These are phyloP conservation scores for Globodera rostochiensis DNA, from an alignment of 1,140 invertebrate species.

Conservation along the genomic window DNA sequence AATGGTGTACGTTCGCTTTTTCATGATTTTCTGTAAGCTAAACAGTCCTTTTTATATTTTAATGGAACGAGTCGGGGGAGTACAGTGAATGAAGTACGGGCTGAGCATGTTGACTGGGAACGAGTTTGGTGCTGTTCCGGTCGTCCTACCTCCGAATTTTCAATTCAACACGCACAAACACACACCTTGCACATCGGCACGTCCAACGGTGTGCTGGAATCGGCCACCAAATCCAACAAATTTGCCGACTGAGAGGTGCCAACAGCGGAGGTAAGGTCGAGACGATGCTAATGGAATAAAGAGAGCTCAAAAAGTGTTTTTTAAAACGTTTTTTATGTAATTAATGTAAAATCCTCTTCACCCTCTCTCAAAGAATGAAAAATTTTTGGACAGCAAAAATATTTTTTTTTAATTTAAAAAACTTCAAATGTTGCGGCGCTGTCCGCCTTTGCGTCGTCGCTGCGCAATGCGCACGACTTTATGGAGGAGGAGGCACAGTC, in stretches of 20 bases:
- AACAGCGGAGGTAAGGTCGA: neutral
- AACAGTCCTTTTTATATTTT: slow-evolving; percentile 2
- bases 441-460: neutral
- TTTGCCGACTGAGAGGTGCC: slow-evolving; percentile 26
- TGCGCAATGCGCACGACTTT: neutral
- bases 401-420: neutral
- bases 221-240: slow-evolving; percentile 59
- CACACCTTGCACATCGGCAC: slow-evolving; percentile 57
- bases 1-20: too few relatives aligned
- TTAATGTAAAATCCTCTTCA: neutral
- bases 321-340: neutral
- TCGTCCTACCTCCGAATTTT: neutral
- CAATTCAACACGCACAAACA: slow-evolving; percentile 5
- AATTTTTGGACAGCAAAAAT: neutral
- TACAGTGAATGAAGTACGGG: too few relatives aligned
- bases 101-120: too few relatives aligned
- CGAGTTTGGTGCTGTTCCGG: too few relatives aligned
- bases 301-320: neutral
- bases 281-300: neutral
- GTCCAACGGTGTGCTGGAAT: slow-evolving; percentile 53
- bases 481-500: neutral
- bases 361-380: neutral
- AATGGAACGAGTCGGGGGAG: neutral
- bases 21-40: neutral
- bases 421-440: neutral